Conservation (phyloP, 1,140 invertebrate species). For the Orius laevigatus region DNA sequence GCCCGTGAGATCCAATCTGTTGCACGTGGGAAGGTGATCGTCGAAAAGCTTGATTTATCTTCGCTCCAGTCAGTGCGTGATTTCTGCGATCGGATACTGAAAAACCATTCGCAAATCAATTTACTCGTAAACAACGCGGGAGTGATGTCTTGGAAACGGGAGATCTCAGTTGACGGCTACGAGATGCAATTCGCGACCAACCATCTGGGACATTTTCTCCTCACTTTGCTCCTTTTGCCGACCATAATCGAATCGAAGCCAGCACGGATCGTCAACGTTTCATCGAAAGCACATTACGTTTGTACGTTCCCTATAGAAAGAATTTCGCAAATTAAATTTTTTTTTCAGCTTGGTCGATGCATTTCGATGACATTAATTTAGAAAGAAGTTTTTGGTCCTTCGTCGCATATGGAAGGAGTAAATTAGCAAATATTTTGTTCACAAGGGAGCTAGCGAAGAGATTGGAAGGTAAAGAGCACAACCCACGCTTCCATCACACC, state of each 20-base stretch:
- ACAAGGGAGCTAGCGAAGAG: slow-evolving; percentile 39
- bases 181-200: slow-evolving; percentile 65
- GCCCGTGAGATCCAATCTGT: slow-evolving; percentile 22
- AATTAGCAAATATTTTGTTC: slow-evolving; percentile 59
- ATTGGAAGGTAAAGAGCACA: slow-evolving; percentile 32
- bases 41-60: slow-evolving; percentile 46
- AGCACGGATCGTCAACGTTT: slow-evolving; percentile 48
- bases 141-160: slow-evolving; percentile 20
- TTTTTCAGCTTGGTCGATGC: slow-evolving; percentile 16
- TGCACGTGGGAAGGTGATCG: slow-evolving; percentile 23
- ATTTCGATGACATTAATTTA: slow-evolving; percentile 23
- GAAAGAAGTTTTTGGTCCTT: slow-evolving; percentile 43
- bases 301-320: slow-evolving; percentile 11
- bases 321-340: background rate
- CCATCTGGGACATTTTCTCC: slow-evolving; percentile 68
- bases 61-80: slow-evolving; percentile 34
- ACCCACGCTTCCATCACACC: too few species aligned
- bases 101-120: slow-evolving; percentile 19
- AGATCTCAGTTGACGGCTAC: slow-evolving; percentile 52
- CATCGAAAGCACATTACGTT: slow-evolving; percentile 40
- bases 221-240: slow-evolving; percentile 60
- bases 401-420: slow-evolving; percentile 52
- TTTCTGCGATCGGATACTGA: slow-evolving; percentile 18
- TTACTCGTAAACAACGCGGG: slow-evolving; percentile 25
- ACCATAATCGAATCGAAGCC: slow-evolving; percentile 40